A percentile compares a stretch with the other conserved stretches of the same genome.
Evolutionary conservation across 2,888 invertebrate species (phyloP).

Genomic region (Melolontha melolontha): DNA sequence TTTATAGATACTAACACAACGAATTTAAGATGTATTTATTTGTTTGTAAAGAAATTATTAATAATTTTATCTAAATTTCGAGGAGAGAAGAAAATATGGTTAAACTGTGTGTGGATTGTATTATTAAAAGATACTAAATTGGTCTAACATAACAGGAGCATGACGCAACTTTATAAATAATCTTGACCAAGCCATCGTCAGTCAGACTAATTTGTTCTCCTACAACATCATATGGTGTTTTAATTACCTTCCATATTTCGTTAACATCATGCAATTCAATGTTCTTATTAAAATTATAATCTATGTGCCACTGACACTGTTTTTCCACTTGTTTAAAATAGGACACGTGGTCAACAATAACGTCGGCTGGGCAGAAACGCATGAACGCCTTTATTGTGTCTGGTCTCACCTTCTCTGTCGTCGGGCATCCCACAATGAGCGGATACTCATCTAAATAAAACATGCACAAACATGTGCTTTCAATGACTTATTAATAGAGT

Average conservation of each 20-base stretch:
- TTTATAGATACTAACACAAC: too few species aligned
- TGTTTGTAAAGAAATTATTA: too few species aligned
- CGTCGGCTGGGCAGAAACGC: slow-evolving; percentile 11
- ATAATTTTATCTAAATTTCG: too few species aligned
- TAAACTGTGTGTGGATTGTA: too few species aligned
- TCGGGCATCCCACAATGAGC: slow-evolving; percentile 10
- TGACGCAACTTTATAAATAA: slow-evolving; percentile 13
- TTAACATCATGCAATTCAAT: slow-evolving; percentile 11
- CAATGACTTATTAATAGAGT: too few species aligned
- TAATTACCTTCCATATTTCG: slow-evolving; percentile 11
- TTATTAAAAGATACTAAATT: slow-evolving; percentile 17
- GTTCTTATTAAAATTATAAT: slow-evolving; percentile 7
- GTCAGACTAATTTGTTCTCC: slow-evolving; percentile 17
- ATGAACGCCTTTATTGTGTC: slow-evolving; percentile 12
- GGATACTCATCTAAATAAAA: slow-evolving; percentile 1
- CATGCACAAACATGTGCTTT: too few species aligned
- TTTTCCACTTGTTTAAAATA: slow-evolving; percentile 25
- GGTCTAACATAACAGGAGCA: slow-evolving; percentile 20
- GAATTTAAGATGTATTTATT: too few species aligned
- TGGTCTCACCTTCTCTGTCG: neutral
- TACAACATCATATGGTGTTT: slow-evolving; percentile 17
- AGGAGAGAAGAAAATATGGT: too few species aligned
- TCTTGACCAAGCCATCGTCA: slow-evolving; percentile 14
- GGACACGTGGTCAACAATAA: slow-evolving; percentile 6
- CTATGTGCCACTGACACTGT: slow-evolving; percentile 13